Percentiles rank a stretch among this genome's conserved stretches.
Conservation (phyloP, 2,888 invertebrate genomes). For the Ectobius pallidus region DNA sequence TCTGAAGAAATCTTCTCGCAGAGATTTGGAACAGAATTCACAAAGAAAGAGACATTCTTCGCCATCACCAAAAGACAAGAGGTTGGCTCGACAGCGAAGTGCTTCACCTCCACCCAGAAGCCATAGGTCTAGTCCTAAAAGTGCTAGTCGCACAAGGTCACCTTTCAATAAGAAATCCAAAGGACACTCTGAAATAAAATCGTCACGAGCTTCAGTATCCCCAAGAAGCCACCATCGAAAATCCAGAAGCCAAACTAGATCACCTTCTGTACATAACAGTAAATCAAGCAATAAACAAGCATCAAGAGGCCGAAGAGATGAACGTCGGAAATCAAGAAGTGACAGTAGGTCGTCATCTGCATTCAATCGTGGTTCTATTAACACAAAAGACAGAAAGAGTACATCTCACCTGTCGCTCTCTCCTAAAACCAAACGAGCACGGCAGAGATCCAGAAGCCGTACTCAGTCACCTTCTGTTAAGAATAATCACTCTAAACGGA, state of each 20-base stretch:
- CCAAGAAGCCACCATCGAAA: slow-evolving; percentile 7
- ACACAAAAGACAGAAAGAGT: slow-evolving; percentile 15
- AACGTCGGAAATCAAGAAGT: slow-evolving; percentile 28
- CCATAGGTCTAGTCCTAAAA: not conserved
- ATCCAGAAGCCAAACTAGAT: slow-evolving; percentile 18
- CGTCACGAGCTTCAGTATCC: slow-evolving; percentile 1
- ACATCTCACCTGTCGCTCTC: slow-evolving; percentile 9
- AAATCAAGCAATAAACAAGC: slow-evolving; percentile 15
- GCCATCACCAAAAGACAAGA: slow-evolving; percentile 33
- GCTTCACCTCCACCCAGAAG: slow-evolving; percentile 6
- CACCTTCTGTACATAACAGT: slow-evolving; percentile 8
- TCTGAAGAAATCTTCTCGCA: slow-evolving; percentile 20
- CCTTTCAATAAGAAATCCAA: not conserved
- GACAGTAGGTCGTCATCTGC: slow-evolving; percentile 35
- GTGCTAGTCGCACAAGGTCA: slow-evolving; percentile 5
- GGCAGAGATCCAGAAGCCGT: not conserved
- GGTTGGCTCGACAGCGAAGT: slow-evolving; percentile 7
- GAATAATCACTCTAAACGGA: slow-evolving; percentile 14
- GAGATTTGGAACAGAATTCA: not conserved
- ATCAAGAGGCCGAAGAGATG: slow-evolving; percentile 26
- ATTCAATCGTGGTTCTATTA: not conserved
- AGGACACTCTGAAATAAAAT: not conserved
- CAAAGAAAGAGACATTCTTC: slow-evolving; percentile 17
- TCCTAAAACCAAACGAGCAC: slow-evolving; percentile 19
- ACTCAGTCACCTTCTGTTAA: slow-evolving; percentile 28